Conservation (phyloP, 2,888 invertebrate genomes). For the Drosophila affinis region DNA sequence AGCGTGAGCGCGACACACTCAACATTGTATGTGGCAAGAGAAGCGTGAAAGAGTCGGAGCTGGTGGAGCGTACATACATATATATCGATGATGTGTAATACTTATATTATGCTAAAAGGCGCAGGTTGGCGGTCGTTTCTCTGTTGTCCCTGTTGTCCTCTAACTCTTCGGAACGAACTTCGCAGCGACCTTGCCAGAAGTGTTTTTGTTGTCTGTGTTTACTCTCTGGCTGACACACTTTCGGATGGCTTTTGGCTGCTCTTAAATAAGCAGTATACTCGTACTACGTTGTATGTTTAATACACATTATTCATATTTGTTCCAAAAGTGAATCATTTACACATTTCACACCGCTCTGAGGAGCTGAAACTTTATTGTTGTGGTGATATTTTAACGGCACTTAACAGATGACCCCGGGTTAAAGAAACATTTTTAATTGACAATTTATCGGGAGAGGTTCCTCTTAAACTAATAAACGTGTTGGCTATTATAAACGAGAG, state of each 20-base stretch:
- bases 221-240: conserved; percentile 60
- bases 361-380: conserved; percentile 20
- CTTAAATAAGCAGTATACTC: neutral
- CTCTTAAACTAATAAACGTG: too few relatives aligned
- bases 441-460: neutral
- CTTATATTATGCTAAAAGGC: too few relatives aligned
- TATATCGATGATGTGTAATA: too few relatives aligned
- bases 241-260: conserved; percentile 29
- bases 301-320: neutral
- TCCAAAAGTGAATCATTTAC: conserved; percentile 7
- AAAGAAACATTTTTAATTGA: neutral
- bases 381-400: conserved; percentile 29
- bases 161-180: conserved; percentile 20
- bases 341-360: conserved; percentile 8
- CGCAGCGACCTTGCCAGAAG: conserved; percentile 59
- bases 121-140: conserved; percentile 1
- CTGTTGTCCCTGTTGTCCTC: conserved; percentile 7
- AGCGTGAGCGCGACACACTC: neutral
- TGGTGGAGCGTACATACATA: too few relatives aligned
- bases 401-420: conserved; percentile 9
- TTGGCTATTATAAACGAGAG: neutral
- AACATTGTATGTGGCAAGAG: neutral
- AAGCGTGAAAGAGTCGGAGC: neutral
- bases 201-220: conserved; percentile 27
- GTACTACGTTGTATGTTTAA: neutral